Base-by-base conservation (phyloP, 1,140 invertebrate species). In the Pseudomyrmex pallidus region DNA sequence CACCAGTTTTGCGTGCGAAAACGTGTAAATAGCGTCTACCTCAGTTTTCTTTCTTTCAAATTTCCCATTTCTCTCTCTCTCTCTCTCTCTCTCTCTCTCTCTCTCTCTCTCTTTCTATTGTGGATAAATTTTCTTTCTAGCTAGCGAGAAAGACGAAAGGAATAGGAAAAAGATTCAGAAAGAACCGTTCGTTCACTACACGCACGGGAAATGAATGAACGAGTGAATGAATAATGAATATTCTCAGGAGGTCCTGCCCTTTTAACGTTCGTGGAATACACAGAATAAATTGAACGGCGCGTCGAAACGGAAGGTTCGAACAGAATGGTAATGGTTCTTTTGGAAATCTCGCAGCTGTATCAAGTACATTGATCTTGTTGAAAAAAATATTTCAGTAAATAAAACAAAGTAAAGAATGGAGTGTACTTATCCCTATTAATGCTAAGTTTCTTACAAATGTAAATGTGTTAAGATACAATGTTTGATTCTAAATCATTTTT, bases 171-270 rank as follows among this genome's bases (percentile, higher is more conserved):
- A 66, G 61, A 9, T 15, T 9, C n/a, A 35, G 12, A 8, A 74
- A 83, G n/a, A 15, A 12, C 25, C 20, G 74, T 17, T 22, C 10
- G 22, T 50, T 67, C 20, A 15, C n/a, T 35, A 74, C 57, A 61
- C 4, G 59, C 48, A 22, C 1, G 57, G 35, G 3, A 50, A 78
- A 67, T 77, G 17, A 86, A 78, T n/a, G 74, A 52, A 56, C n/a
- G 25, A 74, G 64, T 70, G 66, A 84, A 72, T 25, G 44, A 78
- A 48, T 63, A 52, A 68, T 52, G 63, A 72, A 83, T 50, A 61
- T 72, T 54, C 22, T 15, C 9, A 22, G 66, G 25, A 64, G 82
- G 59, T 70, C 66, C 13, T n/a, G 52, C 0, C 22, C 25, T 74
- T 46, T 64, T 25, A 46, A 25, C 8, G 0, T 68, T 57, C 10